Evolutionary conservation across 2,113 vertebrate species (phyloP).

Genomic region (Sakesphorus luctuosus): DNA sequence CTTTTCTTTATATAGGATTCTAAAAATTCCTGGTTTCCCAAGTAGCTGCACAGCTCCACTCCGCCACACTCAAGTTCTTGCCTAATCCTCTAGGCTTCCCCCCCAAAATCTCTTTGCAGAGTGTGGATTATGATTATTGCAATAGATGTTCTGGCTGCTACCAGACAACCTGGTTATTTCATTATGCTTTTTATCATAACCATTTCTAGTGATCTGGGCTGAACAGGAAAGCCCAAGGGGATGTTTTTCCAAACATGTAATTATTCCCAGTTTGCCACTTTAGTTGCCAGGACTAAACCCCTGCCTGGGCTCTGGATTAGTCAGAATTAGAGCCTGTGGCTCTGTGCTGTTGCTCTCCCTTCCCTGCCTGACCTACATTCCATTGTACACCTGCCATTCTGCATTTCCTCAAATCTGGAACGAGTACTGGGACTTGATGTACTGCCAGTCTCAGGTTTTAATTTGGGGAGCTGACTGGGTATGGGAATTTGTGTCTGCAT

Average conservation of each 20-base stretch:
- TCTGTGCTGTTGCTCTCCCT: background rate
- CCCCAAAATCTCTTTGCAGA: background rate
- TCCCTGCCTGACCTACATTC: constrained; percentile 51
- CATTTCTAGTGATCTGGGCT: background rate
- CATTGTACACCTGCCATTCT: constrained; percentile 39
- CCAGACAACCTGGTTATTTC: background rate
- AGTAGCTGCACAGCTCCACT: background rate
- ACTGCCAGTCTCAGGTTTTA: constrained; percentile 22
- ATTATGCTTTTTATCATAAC: background rate
- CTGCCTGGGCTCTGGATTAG: background rate
- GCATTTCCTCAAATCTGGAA: constrained; percentile 25
- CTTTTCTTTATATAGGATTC: background rate
- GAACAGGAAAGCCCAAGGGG: background rate
- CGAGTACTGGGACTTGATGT: constrained; percentile 42
- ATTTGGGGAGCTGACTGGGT: background rate
- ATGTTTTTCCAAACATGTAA: background rate
- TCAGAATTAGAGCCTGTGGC: background rate
- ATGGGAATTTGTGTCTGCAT: background rate
- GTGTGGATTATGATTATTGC: background rate
- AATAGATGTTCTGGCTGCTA: background rate
- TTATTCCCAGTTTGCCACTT: constrained; percentile 18
- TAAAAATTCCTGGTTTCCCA: background rate
- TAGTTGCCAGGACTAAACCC: background rate
- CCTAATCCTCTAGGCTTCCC: background rate
- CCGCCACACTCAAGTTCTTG: background rate